phyloP scores from a whole-genome alignment of 2,888 invertebrate species.

The Ischnus inquisitorius region DNA sequence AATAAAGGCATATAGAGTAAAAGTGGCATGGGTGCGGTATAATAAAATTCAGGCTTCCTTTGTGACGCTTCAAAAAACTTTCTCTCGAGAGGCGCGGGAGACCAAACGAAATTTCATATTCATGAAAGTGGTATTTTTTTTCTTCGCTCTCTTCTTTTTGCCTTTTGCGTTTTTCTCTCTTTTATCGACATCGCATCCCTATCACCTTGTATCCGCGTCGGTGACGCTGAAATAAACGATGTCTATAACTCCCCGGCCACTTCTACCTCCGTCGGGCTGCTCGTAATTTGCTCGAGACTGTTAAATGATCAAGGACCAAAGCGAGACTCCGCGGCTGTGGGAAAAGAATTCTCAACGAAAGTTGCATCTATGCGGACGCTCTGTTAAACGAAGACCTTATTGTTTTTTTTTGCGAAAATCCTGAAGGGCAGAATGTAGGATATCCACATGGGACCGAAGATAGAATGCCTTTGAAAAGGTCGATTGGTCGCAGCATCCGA shows the following conservation, averaged over 20 bases:
- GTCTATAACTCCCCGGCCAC: slow-evolving; percentile 29
- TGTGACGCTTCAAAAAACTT: slow-evolving; percentile 66
- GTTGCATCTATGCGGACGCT: neutral
- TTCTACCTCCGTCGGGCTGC: slow-evolving; percentile 14
- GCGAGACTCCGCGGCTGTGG: neutral
- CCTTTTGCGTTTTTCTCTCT: neutral
- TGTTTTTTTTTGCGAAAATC: neutral
- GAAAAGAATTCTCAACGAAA: neutral
- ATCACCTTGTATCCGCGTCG: slow-evolving; percentile 44
- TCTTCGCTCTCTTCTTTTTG: neutral
- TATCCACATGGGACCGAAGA: no score
- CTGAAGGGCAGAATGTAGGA: no score
- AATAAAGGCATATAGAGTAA: slow-evolving; percentile 57
- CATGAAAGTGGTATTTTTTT: slow-evolving; percentile 63
- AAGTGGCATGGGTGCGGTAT: slow-evolving; percentile 62
- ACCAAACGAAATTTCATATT: slow-evolving; percentile 68
- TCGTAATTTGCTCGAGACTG: slow-evolving; percentile 58
- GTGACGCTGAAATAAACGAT: slow-evolving; percentile 61
- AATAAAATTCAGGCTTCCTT: slow-evolving; percentile 65
- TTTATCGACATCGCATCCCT: slow-evolving; percentile 22
- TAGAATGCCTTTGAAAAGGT: no score
- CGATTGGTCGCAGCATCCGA: no score
- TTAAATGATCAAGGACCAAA: slow-evolving; percentile 52
- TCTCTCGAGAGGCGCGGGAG: slow-evolving; percentile 50
- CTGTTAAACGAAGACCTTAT: neutral